These are phyloP conservation scores for Naja naja DNA, from an alignment of 2,113 vertebrate genomes.

Conservation along the genomic window DNA sequence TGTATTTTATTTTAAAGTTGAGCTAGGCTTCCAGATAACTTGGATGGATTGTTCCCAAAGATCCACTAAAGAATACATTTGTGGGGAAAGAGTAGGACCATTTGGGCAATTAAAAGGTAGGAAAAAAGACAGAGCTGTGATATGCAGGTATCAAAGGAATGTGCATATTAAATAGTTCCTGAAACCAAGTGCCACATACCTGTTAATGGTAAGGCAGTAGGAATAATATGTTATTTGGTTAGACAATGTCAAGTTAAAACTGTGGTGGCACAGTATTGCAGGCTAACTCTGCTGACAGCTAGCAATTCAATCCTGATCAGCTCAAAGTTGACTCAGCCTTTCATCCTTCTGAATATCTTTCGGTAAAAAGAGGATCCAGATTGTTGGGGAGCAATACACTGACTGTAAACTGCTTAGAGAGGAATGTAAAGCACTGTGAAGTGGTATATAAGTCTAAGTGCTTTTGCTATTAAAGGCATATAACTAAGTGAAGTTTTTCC, in stretches of 20 bases:
- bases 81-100: not conserved
- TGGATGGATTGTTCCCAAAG: not conserved
- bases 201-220: not conserved
- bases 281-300: no score
- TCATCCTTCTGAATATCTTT: no score
- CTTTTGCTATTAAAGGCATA: not conserved
- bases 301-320: no score
- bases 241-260: not conserved
- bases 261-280: no score
- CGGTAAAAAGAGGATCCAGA: no score
- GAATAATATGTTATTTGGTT: not conserved
- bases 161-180: not conserved
- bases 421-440: no score
- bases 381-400: no score
- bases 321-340: no score
- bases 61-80: not conserved
- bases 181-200: not conserved
- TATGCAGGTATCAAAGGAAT: not conserved
- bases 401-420: no score
- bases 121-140: not conserved
- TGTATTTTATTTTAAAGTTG: not conserved
- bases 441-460: no score
- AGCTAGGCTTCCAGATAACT: not conserved
- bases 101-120: not conserved
- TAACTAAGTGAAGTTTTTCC: no score